Evolutionary conservation across 2,797 vertebrate species (phyloP).

Genomic region (Harpagifer antarcticus): DNA sequence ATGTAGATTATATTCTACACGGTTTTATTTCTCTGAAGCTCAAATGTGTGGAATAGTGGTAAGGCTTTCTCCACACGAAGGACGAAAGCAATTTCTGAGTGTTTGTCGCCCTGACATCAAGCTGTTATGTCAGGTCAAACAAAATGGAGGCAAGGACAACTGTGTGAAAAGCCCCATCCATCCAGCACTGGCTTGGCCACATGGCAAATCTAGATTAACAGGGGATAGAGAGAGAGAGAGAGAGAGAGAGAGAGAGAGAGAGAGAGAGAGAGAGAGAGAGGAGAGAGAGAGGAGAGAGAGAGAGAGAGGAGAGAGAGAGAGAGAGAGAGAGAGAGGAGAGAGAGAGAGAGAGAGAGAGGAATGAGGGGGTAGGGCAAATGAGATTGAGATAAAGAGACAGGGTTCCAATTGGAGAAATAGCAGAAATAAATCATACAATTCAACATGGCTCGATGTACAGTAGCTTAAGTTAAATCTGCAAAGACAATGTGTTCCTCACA

Average conservation of each 20-base stretch:
- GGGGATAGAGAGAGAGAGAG: constrained; percentile 52
- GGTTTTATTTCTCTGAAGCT: constrained; percentile 1
- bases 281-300: constrained; percentile 32
- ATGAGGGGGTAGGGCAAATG: constrained; percentile 39
- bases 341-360: constrained; percentile 21
- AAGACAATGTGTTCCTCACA: constrained; percentile 18
- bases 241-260: constrained; percentile 21
- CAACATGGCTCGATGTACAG: constrained; percentile 10
- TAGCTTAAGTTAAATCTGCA: neutral
- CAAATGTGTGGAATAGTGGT: constrained; percentile 34
- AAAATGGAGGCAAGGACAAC: constrained; percentile 78
- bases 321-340: constrained; percentile 27
- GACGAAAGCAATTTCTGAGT: constrained; percentile 62
- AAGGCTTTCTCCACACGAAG: constrained; percentile 24
- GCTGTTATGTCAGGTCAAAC: constrained; percentile 73
- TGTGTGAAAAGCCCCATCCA: constrained; percentile 63
- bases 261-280: constrained; percentile 20
- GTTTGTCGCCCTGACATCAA: constrained; percentile 62
- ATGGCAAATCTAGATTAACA: constrained; percentile 83
- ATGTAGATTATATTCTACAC: constrained; percentile 1
- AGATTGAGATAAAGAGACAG: constrained; percentile 59
- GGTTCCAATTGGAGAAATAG: constrained; percentile 15
- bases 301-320: constrained; percentile 16
- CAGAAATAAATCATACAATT: constrained; percentile 13
- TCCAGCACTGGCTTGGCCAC: constrained; percentile 71